A percentile compares a stretch with the other conserved stretches of the same genome.
phyloP scores from a whole-genome alignment of 2,888 invertebrate species.

The Eudemis profundana region DNA sequence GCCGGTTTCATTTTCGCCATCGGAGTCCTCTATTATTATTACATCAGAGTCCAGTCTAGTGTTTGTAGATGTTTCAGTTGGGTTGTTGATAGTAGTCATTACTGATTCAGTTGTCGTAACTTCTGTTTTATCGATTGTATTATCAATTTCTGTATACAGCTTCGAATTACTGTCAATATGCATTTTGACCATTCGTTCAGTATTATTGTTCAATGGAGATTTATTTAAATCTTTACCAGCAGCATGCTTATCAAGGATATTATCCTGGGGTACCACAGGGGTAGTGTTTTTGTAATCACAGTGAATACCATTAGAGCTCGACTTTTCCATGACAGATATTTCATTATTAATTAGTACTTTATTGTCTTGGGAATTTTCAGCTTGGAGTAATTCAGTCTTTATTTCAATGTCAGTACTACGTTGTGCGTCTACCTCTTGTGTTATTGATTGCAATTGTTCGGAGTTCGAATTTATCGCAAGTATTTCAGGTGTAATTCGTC shows the following conservation, averaged over 20 bases:
- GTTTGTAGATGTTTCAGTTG: neutral
- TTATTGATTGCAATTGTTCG: too few relatives aligned
- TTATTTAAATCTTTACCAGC: neutral
- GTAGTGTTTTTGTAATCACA: too few relatives aligned
- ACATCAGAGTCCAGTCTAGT: conserved; percentile 33
- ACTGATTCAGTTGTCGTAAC: neutral
- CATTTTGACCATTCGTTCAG: neutral
- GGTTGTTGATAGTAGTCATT: neutral
- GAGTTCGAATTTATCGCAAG: too few relatives aligned
- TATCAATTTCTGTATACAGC: neutral
- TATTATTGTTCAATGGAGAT: neutral
- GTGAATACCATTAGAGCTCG: neutral
- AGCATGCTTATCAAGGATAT: too few relatives aligned
- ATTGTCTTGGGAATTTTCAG: neutral
- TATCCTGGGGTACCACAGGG: too few relatives aligned
- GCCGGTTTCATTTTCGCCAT: neutral
- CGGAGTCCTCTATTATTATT: conserved; percentile 34
- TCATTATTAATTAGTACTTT: neutral
- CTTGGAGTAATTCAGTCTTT: neutral
- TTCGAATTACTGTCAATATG: neutral
- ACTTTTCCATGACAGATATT: neutral
- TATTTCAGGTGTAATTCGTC: too few relatives aligned
- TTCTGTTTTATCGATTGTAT: neutral
- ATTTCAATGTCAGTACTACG: too few relatives aligned
- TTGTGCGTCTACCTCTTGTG: too few relatives aligned